Percentiles rank a stretch among this genome's conserved stretches.
phyloP scores from a whole-genome alignment of 1,140 invertebrate species.

The Chrysomallon squamiferum region DNA sequence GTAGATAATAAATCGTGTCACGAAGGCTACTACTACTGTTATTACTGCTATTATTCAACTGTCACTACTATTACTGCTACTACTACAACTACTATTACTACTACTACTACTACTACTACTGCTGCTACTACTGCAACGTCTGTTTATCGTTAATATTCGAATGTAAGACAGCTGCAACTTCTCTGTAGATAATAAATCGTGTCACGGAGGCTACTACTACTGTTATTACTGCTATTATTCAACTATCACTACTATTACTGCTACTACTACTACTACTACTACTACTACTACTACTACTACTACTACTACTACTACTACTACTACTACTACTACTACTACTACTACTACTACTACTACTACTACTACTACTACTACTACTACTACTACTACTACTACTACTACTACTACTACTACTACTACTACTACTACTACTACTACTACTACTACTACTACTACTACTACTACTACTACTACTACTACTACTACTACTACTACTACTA shows the following conservation, averaged over 20 bases:
- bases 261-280: background rate
- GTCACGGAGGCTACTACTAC: too few species aligned
- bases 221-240: too few species aligned
- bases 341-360: background rate
- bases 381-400: background rate
- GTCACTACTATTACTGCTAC: too few species aligned
- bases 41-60: too few species aligned
- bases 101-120: too few species aligned
- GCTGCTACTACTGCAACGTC: too few species aligned
- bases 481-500: slow-evolving; percentile 2
- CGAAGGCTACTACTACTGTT: too few species aligned
- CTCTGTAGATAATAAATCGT: background rate
- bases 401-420: background rate
- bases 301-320: background rate
- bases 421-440: slow-evolving; percentile 3
- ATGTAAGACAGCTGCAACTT: too few species aligned
- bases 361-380: background rate
- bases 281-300: background rate
- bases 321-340: background rate
- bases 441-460: background rate
- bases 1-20: too few species aligned
- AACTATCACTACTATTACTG: too few species aligned
- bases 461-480: background rate
- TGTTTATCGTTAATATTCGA: too few species aligned
- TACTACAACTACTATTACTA: too few species aligned